Base-by-base conservation (phyloP, 2,797 vertebrate genomes). In the Scolopax bukidnonensis region DNA sequence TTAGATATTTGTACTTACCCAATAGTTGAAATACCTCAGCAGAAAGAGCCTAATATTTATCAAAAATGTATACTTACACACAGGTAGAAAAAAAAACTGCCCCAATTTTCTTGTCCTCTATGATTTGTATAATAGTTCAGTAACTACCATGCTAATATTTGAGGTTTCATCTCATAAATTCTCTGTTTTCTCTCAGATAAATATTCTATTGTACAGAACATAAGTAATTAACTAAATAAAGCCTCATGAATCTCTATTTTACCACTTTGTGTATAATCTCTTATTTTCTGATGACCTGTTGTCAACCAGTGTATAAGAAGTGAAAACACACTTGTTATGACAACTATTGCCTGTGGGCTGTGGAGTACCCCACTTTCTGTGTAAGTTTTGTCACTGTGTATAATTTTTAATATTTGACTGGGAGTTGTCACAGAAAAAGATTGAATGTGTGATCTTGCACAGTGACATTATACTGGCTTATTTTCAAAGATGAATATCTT, bases 401-500 rank as follows among this genome's bases (percentile, higher is more conserved):
- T 57, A 45, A 53, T 73, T 76, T 84, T 71, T 43, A 63, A 28
- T 84, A 77, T 77, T 81, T 87, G 48, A 63, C 54, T 56, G 33
- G 38, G 21, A 69, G 8, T 16, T 84, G 59, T 76, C 70, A 82
- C 0, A 59, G 70, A 65, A 81, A 74, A 89, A 90, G 86, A 87
- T 3, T 40, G 74, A 94, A 90, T 30, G 56, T 71, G 40, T 41
- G 36, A 65, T 87, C 74, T 54, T 69, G 47, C 51, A 67, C 4
- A 65, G n/a, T 88, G 77, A 59, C 85, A 89, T 84, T 95, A 57
- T 59, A 54, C 27, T 74, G 74, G 63, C 67, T 89, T 88, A 81
- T 82, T 93, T 95, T 94, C 88, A 65, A 87, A 92, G 83, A 94
- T 45, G 3, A 73, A 63, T 93, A 87, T 81, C 88, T 63, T 82